phyloP scores from a whole-genome alignment of 2,797 vertebrate species.

The Oophaga sylvatica region DNA sequence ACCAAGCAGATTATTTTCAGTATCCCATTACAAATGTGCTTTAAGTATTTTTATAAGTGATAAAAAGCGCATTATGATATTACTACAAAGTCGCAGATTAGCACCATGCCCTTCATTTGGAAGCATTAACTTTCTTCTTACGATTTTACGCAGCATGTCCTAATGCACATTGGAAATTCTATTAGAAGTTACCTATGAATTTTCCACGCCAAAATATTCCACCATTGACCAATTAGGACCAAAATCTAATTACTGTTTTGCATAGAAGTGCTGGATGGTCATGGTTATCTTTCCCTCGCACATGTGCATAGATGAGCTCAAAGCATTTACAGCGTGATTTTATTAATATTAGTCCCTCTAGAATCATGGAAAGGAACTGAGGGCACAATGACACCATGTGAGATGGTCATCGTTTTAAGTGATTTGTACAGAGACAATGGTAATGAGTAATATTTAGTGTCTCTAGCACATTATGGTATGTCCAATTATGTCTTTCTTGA shows the following conservation, averaged over 20 bases:
- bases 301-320: conserved; percentile 11
- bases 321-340: neutral
- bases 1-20: conserved; percentile 48
- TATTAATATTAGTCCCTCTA: neutral
- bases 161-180: conserved; percentile 52
- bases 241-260: conserved; percentile 47
- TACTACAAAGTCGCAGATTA: conserved; percentile 54
- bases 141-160: conserved; percentile 41
- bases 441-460: neutral
- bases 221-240: conserved; percentile 21
- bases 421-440: neutral
- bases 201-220: conserved; percentile 41
- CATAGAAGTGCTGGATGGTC: conserved; percentile 18
- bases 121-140: conserved; percentile 47
- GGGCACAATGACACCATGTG: neutral
- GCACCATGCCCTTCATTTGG: conserved; percentile 31
- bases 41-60: conserved; percentile 35
- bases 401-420: neutral
- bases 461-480: neutral
- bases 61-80: conserved; percentile 40
- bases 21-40: conserved; percentile 43
- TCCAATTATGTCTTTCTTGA: too few species aligned
- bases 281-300: conserved; percentile 46
- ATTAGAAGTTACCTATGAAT: conserved; percentile 55
- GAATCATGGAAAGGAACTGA: neutral